Evolutionary conservation across 2,888 invertebrate species (phyloP).

Genomic region (Caenorhabditis macrosperma): DNA sequence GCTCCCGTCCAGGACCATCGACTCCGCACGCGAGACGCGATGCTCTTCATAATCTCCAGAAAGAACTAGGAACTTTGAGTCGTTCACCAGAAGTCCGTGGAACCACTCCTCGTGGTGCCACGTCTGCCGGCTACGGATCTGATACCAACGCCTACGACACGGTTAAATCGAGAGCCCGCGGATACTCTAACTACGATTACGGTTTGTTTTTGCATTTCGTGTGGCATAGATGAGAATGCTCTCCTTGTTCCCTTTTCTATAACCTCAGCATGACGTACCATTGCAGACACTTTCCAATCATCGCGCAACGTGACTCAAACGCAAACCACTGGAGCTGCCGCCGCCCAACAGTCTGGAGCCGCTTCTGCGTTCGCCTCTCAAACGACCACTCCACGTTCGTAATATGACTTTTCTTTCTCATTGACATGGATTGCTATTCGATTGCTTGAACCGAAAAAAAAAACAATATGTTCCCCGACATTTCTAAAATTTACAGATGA

Average conservation of each 20-base stretch:
- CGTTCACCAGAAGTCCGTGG: conserved; percentile 72
- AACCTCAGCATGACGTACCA: background rate
- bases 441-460: background rate
- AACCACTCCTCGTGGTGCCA: conserved; percentile 44
- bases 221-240: background rate
- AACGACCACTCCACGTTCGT: conserved; percentile 38
- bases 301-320: conserved; percentile 38
- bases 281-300: conserved; percentile 62
- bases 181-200: conserved; percentile 78
- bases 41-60: conserved; percentile 79
- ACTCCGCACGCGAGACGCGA: conserved; percentile 79
- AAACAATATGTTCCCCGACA: background rate
- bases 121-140: conserved; percentile 71
- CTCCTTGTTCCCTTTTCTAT: background rate
- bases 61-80: conserved; percentile 79
- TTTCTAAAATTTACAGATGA: conserved; percentile 56
- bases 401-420: background rate
- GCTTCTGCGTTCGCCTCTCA: conserved; percentile 25
- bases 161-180: conserved; percentile 69
- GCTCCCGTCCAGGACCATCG: conserved; percentile 79
- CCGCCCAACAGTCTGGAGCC: background rate
- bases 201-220: conserved; percentile 65
- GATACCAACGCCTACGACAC: conserved; percentile 78
- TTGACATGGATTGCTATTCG: conserved; percentile 9
- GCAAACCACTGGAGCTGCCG: conserved; percentile 35